Conservation (phyloP, 2,113 vertebrate genomes). For the Pachycephala philippinensis region DNA sequence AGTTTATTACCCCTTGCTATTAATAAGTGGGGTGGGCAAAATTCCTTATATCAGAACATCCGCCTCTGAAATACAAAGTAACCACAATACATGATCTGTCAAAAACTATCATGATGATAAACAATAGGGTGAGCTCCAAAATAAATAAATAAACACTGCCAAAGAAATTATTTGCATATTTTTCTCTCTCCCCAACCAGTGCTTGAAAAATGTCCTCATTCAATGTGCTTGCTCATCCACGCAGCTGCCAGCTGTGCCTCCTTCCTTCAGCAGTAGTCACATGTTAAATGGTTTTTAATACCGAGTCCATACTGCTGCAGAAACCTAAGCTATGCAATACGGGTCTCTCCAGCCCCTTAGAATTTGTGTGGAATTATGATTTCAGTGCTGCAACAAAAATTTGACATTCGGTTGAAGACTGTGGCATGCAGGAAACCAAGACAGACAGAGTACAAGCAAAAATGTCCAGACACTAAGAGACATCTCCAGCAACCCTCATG, state of each 20-base stretch:
- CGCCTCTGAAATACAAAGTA: slow-evolving; percentile 53
- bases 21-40: slow-evolving; percentile 8
- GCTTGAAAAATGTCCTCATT: slow-evolving; percentile 68
- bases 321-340: neutral
- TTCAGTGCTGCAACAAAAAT: slow-evolving; percentile 7
- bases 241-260: slow-evolving; percentile 65
- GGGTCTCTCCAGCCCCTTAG: neutral
- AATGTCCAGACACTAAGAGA: slow-evolving; percentile 51
- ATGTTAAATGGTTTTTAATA: slow-evolving; percentile 17
- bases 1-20: slow-evolving; percentile 31
- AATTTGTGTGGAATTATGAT: slow-evolving; percentile 26
- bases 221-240: slow-evolving; percentile 69
- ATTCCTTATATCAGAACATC: slow-evolving; percentile 15
- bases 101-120: slow-evolving; percentile 54
- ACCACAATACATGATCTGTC: slow-evolving; percentile 55
- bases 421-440: slow-evolving; percentile 51
- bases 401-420: neutral
- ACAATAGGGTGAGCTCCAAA: slow-evolving; percentile 53
- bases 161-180: slow-evolving; percentile 67
- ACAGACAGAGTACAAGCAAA: slow-evolving; percentile 55
- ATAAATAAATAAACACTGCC: slow-evolving; percentile 65
- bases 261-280: slow-evolving; percentile 37
- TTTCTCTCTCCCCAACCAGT: slow-evolving; percentile 61
- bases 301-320: neutral
- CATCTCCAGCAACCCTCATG: slow-evolving; percentile 53